Evolutionary conservation across 2,888 invertebrate genomes (phyloP), one percentile per base, ranked within the genome.

Genomic region (Stenoptilia bipunctidactyla): DNA sequence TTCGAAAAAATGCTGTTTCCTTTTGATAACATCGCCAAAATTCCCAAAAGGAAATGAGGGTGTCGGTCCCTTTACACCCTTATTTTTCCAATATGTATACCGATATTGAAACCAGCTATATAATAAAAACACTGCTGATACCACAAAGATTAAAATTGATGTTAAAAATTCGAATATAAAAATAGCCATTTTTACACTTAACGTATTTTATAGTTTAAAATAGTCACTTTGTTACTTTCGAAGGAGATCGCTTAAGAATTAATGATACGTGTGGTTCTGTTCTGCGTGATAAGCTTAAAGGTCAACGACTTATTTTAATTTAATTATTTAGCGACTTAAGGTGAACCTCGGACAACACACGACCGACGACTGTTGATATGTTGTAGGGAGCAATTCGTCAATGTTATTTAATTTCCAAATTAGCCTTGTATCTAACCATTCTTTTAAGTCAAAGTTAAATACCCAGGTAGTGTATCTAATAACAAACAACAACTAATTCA

Each of bases 21-120:
- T 70, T 37, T 77, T 75, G 1, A 87, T 73, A 5, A 89, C 86
- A 15, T 77, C 67, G 27, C 69, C 69, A 48, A 90, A 68, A 44
- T 88, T 86, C 0, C 91, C 91, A 50, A 88, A 89, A 0, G 89
- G 88, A 45, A 90, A 86, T n/a, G 58, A 57, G 0, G 88, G 86
- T n/a, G 73, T 60, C 0, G 88, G 83, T 25, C 85, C 85, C 0
- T 71, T 66, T 4, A 91, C 85, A 8, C 86, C 86, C 51, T 70
- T 77, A 38, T 74, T 77, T 27, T 79, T 65, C 91, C 91, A 91
- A 53, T 88, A 88, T 1, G 61, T 67, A 51, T 79, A 85, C 42
- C 83, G 74, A 45, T 79, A 69, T 54, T 67, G 70, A 53, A 75
- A 74, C 72, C 72, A 74, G 41, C 67, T 34, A 36, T 61, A 59